A percentile compares a stretch with the other conserved stretches of the same genome.
phyloP scores from a whole-genome alignment of 1,140 invertebrate species.

The Atta texana region DNA sequence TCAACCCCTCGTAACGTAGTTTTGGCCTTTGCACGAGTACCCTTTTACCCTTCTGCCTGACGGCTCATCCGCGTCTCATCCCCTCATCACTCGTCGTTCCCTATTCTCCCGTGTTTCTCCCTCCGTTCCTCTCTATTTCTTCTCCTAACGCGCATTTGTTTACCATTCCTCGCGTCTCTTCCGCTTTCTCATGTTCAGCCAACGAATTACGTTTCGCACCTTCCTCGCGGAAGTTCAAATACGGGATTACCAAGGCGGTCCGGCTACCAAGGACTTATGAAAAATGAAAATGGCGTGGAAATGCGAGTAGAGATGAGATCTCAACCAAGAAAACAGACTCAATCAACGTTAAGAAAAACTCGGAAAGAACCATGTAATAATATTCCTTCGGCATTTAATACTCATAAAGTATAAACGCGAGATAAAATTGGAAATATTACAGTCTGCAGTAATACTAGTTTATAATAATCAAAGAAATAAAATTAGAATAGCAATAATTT shows the following conservation, averaged over 20 bases:
- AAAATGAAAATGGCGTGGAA: slow-evolving; percentile 58
- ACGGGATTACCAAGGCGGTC: slow-evolving; percentile 70
- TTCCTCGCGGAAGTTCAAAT: slow-evolving; percentile 73
- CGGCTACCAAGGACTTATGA: slow-evolving; percentile 66
- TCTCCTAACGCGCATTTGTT: slow-evolving; percentile 16
- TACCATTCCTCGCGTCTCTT: slow-evolving; percentile 25
- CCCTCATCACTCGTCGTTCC: slow-evolving; percentile 4
- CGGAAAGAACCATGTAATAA: background rate
- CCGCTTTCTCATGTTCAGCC: slow-evolving; percentile 58
- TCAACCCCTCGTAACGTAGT: slow-evolving; percentile 60
- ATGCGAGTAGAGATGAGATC: slow-evolving; percentile 41
- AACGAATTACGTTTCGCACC: slow-evolving; percentile 76
- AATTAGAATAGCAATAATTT: background rate
- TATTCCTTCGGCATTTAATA: background rate
- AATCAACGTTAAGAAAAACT: slow-evolving; percentile 5
- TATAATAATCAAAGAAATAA: background rate
- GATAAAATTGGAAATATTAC: background rate
- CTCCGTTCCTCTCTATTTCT: background rate
- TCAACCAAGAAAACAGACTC: slow-evolving; percentile 12
- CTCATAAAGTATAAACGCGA: background rate
- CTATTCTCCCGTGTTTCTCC: slow-evolving; percentile 4
- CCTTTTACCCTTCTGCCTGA: slow-evolving; percentile 54
- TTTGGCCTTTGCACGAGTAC: slow-evolving; percentile 66
- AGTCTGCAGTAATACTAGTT: background rate
- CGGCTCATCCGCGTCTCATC: slow-evolving; percentile 35